phyloP scores from a whole-genome alignment of 1,140 invertebrate species.

The Limonius californicus region DNA sequence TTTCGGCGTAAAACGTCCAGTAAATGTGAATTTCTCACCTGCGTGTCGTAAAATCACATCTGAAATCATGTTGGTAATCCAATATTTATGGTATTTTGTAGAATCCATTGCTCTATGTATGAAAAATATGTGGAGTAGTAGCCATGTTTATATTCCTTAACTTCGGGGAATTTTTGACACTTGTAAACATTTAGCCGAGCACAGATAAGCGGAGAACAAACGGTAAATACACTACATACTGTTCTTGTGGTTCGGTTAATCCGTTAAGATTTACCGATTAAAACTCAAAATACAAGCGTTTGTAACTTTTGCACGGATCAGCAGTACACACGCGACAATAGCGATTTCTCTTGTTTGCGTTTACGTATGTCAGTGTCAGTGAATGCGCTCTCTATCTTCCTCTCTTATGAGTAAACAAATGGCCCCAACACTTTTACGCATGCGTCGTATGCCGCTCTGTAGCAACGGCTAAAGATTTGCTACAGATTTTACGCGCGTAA shows the following conservation, averaged over 20 bases:
- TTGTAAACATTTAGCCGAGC: not conserved
- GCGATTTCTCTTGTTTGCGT: conserved; percentile 13
- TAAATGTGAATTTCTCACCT: not conserved
- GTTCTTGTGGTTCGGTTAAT: not conserved
- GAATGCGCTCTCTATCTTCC: not conserved
- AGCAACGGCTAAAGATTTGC: too few species aligned
- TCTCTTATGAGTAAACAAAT: too few species aligned
- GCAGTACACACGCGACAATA: conserved; percentile 2
- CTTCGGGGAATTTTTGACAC: not conserved
- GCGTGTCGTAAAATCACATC: not conserved
- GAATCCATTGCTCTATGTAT: not conserved
- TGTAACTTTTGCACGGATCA: not conserved
- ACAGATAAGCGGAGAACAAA: not conserved
- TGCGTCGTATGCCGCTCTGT: too few species aligned
- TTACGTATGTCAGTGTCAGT: conserved; percentile 3
- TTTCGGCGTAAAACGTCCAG: too few species aligned
- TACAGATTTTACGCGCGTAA: too few species aligned
- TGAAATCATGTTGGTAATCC: not conserved
- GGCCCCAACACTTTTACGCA: too few species aligned
- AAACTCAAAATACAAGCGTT: not conserved
- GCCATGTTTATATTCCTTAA: conserved; percentile 39
- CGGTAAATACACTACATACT: too few species aligned
- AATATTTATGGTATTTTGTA: not conserved
- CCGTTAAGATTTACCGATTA: not conserved
- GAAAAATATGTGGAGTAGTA: conserved; percentile 31